Evolutionary conservation across 2,888 invertebrate genomes (phyloP), one percentile per base, ranked within the genome.

Genomic region (Apomyelois bistriatella): DNA sequence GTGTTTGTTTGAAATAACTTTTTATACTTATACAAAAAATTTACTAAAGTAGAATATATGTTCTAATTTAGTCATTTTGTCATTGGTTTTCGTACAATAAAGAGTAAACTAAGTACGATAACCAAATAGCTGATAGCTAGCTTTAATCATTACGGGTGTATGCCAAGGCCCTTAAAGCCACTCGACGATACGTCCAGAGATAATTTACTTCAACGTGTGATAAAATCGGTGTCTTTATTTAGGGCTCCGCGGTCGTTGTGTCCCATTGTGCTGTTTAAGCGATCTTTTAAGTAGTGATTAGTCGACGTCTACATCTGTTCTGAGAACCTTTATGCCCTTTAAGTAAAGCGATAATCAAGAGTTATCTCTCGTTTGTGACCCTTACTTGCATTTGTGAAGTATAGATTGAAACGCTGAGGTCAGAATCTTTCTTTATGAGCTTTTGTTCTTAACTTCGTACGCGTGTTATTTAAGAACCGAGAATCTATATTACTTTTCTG

Each of bases 161-260:
- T 10, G 7, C 7, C 13, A 40, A 3, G 13, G 13, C 43, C 32
- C 30, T 16, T 9, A 46, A 12, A 15, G 64, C 64, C 70, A 73
- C 79, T 79, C 73, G 69, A 71, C 64, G 68, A 66, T 61, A 68
- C 68, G 64, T 65, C 62, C 64, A 65, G 65, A 79, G 79, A 85
- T 83, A 82, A 84, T 84, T 82, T 76, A 74, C 73, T 73, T 74
- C 64, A 71, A 76, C 72, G 77, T 79, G 76, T 75, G 81, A 84
- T 85, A 80, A 75, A 75, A 84, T 84, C 78, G 62, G 68, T 57
- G 63, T 56, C 69, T 71, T 75, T 75, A 74, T 75, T 77, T 72
- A 75, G 68, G 64, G 65, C 57, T 55, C 53, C 59, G 57, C 57
- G 65, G 62, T 58, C 64, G 64, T 70, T 59, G 61, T 56, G 64